A percentile compares a stretch with the other conserved stretches of the same genome.
These are phyloP conservation scores for Lasioglossum marginatum DNA, from an alignment of 2,888 invertebrate genomes.

Conservation along the genomic window DNA sequence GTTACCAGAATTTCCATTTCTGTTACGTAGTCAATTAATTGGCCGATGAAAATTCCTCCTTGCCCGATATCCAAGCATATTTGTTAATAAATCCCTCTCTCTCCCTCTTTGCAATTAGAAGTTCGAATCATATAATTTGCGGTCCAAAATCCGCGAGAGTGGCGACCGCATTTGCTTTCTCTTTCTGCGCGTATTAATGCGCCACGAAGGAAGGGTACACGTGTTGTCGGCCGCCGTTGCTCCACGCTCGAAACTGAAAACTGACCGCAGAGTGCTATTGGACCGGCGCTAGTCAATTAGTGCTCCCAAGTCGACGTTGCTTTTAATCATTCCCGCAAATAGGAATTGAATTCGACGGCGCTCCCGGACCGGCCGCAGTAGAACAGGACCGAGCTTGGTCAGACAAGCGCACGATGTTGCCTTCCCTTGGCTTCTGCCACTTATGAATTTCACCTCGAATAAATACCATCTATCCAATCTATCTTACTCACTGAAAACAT, in stretches of 20 bases:
- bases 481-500: background rate
- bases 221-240: background rate
- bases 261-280: slow-evolving; percentile 4
- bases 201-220: slow-evolving; percentile 2
- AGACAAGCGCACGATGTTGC: background rate
- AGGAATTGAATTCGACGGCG: background rate
- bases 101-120: background rate
- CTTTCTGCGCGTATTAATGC: background rate
- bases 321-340: slow-evolving; percentile 15
- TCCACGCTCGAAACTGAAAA: background rate
- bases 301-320: background rate
- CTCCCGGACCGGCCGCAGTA: background rate
- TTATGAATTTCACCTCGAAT: background rate
- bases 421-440: background rate
- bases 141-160: background rate
- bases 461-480: background rate
- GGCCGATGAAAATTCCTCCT: background rate
- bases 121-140: slow-evolving; percentile 2
- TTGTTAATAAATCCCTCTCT: background rate
- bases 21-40: background rate
- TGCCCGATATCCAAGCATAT: background rate
- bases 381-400: slow-evolving; percentile 3
- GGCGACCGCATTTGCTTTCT: slow-evolving; percentile 2
- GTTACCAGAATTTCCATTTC: background rate
- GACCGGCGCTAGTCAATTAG: background rate